phyloP scores from a whole-genome alignment of 2,888 invertebrate species.

The Ethmia dodecea region DNA sequence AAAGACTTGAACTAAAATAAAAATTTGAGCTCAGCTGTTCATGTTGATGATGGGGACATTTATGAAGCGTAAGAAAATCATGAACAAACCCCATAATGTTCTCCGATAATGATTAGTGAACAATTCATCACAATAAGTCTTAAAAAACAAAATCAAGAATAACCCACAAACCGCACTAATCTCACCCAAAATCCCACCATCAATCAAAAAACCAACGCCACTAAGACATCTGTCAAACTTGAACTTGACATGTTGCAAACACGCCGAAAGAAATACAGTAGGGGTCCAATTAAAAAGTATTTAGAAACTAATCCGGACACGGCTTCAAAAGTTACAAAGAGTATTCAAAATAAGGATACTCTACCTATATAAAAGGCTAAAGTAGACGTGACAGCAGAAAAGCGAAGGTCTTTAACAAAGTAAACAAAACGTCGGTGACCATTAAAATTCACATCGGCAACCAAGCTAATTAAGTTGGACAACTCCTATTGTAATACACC shows the following conservation, averaged over 20 bases:
- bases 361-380: too few species aligned
- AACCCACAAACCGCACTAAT: conserved; percentile 10
- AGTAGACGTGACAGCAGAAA: background rate
- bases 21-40: too few species aligned
- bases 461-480: conserved; percentile 47
- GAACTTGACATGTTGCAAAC: conserved; percentile 13
- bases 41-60: too few species aligned
- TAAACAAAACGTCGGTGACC: conserved; percentile 26
- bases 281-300: conserved; percentile 59
- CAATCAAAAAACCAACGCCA: conserved; percentile 35
- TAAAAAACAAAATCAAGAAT: too few species aligned
- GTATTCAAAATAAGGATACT: conserved; percentile 6
- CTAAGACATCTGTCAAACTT: conserved; percentile 25
- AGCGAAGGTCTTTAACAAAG: conserved; percentile 4
- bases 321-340: conserved; percentile 12
- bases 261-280: conserved; percentile 26
- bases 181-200: conserved; percentile 28
- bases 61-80: too few species aligned
- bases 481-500: conserved; percentile 36
- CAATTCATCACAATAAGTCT: too few species aligned
- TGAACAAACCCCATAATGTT: too few species aligned
- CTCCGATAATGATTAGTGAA: too few species aligned
- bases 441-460: conserved; percentile 37
- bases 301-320: conserved; percentile 50
- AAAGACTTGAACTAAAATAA: too few species aligned